Percentiles rank a stretch among this genome's conserved stretches.
phyloP scores from a whole-genome alignment of 2,888 invertebrate species.

The Dascillus cervinus region DNA sequence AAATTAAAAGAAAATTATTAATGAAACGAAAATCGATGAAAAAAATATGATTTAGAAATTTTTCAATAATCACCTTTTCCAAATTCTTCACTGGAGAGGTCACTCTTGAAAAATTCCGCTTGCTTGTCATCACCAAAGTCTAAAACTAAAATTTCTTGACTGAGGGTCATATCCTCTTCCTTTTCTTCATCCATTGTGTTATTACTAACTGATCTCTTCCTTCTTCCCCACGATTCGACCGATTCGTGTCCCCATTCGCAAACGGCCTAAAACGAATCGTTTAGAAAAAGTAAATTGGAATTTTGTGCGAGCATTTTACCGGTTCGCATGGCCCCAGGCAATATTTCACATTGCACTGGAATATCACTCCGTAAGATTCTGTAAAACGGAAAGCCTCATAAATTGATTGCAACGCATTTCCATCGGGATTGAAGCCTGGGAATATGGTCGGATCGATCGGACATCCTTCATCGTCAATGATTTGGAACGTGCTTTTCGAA shows the following conservation, averaged over 20 bases:
- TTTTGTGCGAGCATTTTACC: slow-evolving; percentile 49
- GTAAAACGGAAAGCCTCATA: slow-evolving; percentile 95
- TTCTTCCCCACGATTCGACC: slow-evolving; percentile 85
- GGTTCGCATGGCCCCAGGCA: slow-evolving; percentile 92
- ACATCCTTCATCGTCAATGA: slow-evolving; percentile 92
- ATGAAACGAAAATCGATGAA: neutral
- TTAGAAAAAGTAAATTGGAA: slow-evolving; percentile 4
- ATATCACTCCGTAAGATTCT: slow-evolving; percentile 92
- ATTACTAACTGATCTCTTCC: slow-evolving; percentile 66
- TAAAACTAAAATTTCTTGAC: slow-evolving; percentile 86
- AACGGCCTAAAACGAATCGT: slow-evolving; percentile 56
- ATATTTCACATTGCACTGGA: slow-evolving; percentile 95
- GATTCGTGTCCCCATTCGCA: slow-evolving; percentile 89
- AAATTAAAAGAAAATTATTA: slow-evolving; percentile 27
- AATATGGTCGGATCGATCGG: slow-evolving; percentile 90
- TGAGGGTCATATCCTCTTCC: slow-evolving; percentile 84
- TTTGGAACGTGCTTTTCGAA: slow-evolving; percentile 91
- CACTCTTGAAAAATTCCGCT: slow-evolving; percentile 70
- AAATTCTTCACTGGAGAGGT: slow-evolving; percentile 67
- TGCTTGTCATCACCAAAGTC: slow-evolving; percentile 89
- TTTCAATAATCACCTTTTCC: slow-evolving; percentile 45
- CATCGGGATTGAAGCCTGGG: slow-evolving; percentile 85
- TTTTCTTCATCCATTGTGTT: slow-evolving; percentile 56
- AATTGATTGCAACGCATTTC: slow-evolving; percentile 81
- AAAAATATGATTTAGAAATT: slow-evolving; percentile 1